These are phyloP conservation scores for Manduca sexta DNA, from an alignment of 1,140 invertebrate species.

Conservation along the genomic window DNA sequence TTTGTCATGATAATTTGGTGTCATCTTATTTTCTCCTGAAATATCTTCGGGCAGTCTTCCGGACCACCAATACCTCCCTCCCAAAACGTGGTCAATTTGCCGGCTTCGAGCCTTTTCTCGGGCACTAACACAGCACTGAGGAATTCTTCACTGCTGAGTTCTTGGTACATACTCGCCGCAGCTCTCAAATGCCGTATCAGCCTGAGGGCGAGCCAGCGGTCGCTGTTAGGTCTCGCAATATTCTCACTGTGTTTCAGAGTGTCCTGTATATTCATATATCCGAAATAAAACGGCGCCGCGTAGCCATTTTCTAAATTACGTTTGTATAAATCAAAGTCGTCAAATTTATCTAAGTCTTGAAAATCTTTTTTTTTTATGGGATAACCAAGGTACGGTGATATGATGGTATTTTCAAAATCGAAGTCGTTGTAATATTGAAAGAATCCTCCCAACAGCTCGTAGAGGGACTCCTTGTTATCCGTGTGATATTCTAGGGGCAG, in stretches of 20 bases:
- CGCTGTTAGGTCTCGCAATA: background rate
- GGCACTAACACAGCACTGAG: background rate
- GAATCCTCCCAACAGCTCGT: conserved; percentile 73
- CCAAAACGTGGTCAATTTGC: background rate
- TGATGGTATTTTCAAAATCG: conserved; percentile 64
- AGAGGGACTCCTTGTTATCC: conserved; percentile 29
- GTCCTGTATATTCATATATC: conserved; percentile 76
- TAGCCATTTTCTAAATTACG: conserved; percentile 28
- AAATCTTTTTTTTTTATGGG: conserved; percentile 61
- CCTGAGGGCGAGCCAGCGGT: background rate
- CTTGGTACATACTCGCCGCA: background rate
- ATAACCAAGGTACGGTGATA: conserved; percentile 73
- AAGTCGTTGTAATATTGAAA: conserved; percentile 75
- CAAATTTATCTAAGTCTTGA: conserved; percentile 34
- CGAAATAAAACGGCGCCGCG: conserved; percentile 37
- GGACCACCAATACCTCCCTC: no score
- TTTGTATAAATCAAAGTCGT: conserved; percentile 57
- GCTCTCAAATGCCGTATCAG: background rate
- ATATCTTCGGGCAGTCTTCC: no score
- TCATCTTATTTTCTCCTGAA: no score
- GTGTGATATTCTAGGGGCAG: conserved; percentile 2
- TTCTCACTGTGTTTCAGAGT: conserved; percentile 72
- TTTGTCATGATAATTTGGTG: no score
- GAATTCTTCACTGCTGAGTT: background rate
- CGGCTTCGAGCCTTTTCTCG: background rate